Evolutionary conservation across 2,113 vertebrate species (phyloP).

Genomic region (Sminthopsis crassicaudata): DNA sequence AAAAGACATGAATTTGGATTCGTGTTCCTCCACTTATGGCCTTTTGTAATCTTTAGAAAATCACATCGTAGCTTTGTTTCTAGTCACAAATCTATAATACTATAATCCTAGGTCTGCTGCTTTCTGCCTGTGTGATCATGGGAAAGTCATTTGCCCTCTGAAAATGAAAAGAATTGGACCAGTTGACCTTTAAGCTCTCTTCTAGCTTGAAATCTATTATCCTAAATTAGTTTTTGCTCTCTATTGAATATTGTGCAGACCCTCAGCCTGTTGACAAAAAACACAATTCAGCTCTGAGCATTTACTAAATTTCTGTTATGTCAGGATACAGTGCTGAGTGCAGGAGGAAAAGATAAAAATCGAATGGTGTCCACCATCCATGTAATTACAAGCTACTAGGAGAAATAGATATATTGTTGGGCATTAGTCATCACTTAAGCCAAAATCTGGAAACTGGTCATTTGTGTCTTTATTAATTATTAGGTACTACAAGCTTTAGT

Average conservation of each 20-base stretch:
- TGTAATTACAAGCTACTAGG: background rate
- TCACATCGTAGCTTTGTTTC: background rate
- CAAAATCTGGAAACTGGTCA: background rate
- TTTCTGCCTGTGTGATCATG: background rate
- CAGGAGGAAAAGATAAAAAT: background rate
- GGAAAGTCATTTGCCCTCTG: background rate
- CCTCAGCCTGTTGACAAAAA: background rate
- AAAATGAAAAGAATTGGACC: background rate
- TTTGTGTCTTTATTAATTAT: background rate
- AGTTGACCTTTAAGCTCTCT: background rate
- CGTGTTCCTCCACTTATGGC: background rate
- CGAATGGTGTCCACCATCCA: background rate
- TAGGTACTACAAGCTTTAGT: background rate
- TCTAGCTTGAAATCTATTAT: background rate
- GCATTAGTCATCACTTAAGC: background rate
- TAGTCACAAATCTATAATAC: background rate
- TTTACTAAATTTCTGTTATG: background rate
- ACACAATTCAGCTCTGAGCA: background rate
- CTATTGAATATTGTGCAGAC: no score
- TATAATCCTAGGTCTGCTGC: background rate
- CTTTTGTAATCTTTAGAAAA: background rate
- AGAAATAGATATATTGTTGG: background rate
- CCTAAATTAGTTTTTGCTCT: no score
- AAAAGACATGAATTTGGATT: background rate
- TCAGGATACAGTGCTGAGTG: background rate